Base-by-base conservation (phyloP, 2,113 vertebrate genomes). In the Carassius carassius region DNA sequence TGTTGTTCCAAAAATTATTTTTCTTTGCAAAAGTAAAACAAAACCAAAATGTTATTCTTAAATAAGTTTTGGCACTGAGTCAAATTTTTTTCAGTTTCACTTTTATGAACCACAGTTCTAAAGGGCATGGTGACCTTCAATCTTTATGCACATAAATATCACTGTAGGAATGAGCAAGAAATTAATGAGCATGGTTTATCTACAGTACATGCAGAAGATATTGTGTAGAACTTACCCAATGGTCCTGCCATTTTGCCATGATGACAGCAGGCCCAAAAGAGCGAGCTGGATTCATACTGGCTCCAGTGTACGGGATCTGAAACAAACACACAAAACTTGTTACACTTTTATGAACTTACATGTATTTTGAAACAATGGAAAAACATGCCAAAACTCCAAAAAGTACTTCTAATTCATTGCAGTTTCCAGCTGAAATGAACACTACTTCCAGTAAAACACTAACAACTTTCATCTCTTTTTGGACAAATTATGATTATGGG, bases 241-340 rank as follows among this genome's bases (percentile, higher is more conserved):
- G 94, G 81, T 93, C 92, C 1, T 92, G 88, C 92, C 92, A 94
- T 77, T 56, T 37, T 87, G 86, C 90, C 29, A 87, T 93, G 82
- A 94, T 83, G 77, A 93, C 17, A 1, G 91, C 92, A 74, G 92
- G 92, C 8, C 92, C 92, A 14, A 94, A 91, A 14, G 93, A 93
- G n/a, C 92, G 90, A 6, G 93, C 93, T 14, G 93, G 93, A 74
- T 94, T 94, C 94, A 94, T 93, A 70, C 93, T 93, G 87, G 94
- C 93, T 78, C 92, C 94, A 25, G 93, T 94, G 81, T 91, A 94
- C 7, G 91, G 92, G 75, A 94, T 93, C 93, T 94, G 84, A 47
- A 51, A 51, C 13, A 88, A 54, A 83, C 58, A 69, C 25, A 83
- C 37, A 81, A 79, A 75, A 85, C 44, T 2, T 23, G 8, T 37